Evolutionary conservation across 2,888 invertebrate species (phyloP).

Genomic region (Cantharis flavilabris): DNA sequence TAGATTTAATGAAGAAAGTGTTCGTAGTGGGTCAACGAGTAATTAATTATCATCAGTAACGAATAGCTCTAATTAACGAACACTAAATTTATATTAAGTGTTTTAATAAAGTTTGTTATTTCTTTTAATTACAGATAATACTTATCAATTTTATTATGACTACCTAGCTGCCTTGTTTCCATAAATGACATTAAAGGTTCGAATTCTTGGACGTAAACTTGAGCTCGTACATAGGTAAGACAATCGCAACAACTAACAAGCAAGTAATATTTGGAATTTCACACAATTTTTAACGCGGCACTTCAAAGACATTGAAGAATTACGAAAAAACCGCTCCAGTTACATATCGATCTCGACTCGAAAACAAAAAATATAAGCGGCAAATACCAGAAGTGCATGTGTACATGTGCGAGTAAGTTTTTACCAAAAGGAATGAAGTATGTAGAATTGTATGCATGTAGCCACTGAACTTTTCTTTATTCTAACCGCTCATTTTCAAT

Average conservation of each 20-base stretch:
- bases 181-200: slow-evolving; percentile 10
- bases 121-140: not conserved
- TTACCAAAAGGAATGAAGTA: slow-evolving; percentile 49
- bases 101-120: not conserved
- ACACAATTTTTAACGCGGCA: slow-evolving; percentile 57
- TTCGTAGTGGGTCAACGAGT: not conserved
- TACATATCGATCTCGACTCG: slow-evolving; percentile 53
- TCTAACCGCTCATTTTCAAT: slow-evolving; percentile 1
- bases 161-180: not conserved
- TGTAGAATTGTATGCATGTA: slow-evolving; percentile 40
- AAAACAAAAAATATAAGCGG: slow-evolving; percentile 44
- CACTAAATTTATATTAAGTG: not conserved
- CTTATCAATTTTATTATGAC: slow-evolving; percentile 9
- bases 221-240: slow-evolving; percentile 24
- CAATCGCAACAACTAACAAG: slow-evolving; percentile 52
- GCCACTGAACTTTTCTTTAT: slow-evolving; percentile 14
- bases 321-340: slow-evolving; percentile 53
- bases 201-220: slow-evolving; percentile 13
- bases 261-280: slow-evolving; percentile 58
- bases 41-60: not conserved
- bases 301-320: slow-evolving; percentile 49
- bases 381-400: slow-evolving; percentile 52
- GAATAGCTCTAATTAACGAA: not conserved
- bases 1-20: not conserved
- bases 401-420: slow-evolving; percentile 50